These are phyloP conservation scores for Hemicordylus capensis DNA, from an alignment of 2,113 vertebrate genomes.

Conservation along the genomic window DNA sequence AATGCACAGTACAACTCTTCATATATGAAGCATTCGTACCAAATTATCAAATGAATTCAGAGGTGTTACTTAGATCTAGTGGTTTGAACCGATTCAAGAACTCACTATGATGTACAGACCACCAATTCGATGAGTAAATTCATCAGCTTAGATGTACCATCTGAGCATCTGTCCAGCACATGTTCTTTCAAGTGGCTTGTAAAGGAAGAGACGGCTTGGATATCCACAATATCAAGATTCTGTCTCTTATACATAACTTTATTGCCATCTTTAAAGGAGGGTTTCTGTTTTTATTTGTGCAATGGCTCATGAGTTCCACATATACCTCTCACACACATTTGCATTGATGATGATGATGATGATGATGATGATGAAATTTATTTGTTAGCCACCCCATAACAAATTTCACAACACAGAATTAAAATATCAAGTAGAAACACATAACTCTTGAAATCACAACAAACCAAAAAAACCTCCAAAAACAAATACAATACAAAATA, in stretches of 20 bases:
- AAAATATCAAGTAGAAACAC: too few species aligned
- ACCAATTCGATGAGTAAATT: constrained; percentile 52
- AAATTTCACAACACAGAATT: too few species aligned
- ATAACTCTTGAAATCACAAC: too few species aligned
- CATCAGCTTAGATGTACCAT: constrained; percentile 22
- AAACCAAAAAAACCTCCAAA: too few species aligned
- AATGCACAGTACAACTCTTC: constrained; percentile 40
- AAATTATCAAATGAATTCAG: constrained; percentile 8
- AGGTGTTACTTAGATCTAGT: constrained; percentile 30
- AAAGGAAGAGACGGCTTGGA: constrained; percentile 43
- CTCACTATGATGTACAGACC: constrained; percentile 49
- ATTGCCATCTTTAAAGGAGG: constrained; percentile 32
- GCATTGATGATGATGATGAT: too few species aligned
- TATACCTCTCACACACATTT: neutral
- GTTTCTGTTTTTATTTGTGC: constrained; percentile 3
- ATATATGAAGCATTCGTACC: constrained; percentile 8
- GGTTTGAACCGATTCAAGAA: constrained; percentile 46
- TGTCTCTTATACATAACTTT: constrained; percentile 39
- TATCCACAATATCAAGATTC: constrained; percentile 34
- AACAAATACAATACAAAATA: too few species aligned
- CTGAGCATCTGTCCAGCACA: constrained; percentile 66
- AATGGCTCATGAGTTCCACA: neutral
- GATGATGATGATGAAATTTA: too few species aligned
- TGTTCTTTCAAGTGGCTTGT: constrained; percentile 28
- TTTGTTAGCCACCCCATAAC: too few species aligned